Evolutionary conservation across 2,113 vertebrate genomes (phyloP).

Genomic region (Anser brachyrhynchus): DNA sequence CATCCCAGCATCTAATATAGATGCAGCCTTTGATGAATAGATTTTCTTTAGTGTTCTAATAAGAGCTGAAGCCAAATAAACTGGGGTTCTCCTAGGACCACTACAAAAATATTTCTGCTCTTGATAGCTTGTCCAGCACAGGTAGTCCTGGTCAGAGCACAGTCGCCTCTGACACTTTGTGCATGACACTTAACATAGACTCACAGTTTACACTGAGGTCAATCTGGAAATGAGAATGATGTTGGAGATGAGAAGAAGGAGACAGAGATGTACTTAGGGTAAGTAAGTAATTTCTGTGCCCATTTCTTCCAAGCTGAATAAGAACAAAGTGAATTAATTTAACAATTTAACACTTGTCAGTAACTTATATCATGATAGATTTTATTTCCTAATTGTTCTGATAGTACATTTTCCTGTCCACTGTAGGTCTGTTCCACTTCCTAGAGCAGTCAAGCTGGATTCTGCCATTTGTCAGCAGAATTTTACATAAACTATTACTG

Average conservation of each 20-base stretch:
- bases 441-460: neutral
- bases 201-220: rapidly evolving
- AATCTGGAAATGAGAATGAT: neutral
- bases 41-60: neutral
- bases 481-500: neutral
- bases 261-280: neutral
- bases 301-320: neutral
- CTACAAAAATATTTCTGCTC: neutral
- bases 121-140: neutral
- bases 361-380: neutral
- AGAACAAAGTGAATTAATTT: neutral
- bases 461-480: neutral
- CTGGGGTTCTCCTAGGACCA: neutral
- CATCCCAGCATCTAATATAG: neutral
- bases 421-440: neutral
- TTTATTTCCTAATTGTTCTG: neutral
- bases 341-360: neutral
- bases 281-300: neutral
- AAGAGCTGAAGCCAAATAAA: neutral
- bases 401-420: neutral
- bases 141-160: neutral
- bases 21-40: neutral
- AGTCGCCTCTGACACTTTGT: neutral
- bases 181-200: neutral
- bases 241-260: neutral